These are phyloP conservation scores for Tapirus indicus DNA, from an alignment of 2,797 vertebrate species.

Conservation along the genomic window DNA sequence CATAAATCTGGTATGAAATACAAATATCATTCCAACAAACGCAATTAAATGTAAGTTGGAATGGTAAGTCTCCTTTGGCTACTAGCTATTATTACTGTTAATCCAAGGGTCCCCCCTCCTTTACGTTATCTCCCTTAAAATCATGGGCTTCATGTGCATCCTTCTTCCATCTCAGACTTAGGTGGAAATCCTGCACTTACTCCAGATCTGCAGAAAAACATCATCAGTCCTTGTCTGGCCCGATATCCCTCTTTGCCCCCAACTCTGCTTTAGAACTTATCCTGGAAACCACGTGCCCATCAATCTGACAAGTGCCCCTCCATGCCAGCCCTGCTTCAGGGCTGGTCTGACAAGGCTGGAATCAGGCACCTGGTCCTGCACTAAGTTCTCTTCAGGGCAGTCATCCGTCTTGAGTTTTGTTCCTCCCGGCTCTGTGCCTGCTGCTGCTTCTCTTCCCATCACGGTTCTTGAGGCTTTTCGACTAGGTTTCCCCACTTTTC, in stretches of 20 bases:
- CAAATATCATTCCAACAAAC: background rate
- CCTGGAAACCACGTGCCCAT: background rate
- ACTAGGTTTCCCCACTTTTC: background rate
- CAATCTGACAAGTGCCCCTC: background rate
- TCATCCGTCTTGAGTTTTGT: background rate
- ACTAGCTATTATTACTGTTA: background rate
- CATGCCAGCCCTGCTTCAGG: background rate
- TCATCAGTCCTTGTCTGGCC: background rate
- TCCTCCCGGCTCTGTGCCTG: background rate
- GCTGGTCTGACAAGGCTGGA: background rate
- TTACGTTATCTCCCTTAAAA: background rate
- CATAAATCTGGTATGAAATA: background rate
- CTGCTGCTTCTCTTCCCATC: background rate
- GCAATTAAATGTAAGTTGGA: background rate
- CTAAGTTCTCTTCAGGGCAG: background rate
- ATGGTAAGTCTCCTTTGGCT: background rate
- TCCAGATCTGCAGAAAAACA: background rate
- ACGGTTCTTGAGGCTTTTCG: background rate
- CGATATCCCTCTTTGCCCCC: background rate
- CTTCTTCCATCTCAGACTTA: background rate
- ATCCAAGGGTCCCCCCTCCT: background rate
- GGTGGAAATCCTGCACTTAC: background rate
- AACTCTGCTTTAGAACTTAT: background rate
- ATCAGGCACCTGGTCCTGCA: background rate
- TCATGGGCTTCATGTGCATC: background rate